phyloP scores from a whole-genome alignment of 2,888 invertebrate genomes.

The Lasiommata megera region DNA sequence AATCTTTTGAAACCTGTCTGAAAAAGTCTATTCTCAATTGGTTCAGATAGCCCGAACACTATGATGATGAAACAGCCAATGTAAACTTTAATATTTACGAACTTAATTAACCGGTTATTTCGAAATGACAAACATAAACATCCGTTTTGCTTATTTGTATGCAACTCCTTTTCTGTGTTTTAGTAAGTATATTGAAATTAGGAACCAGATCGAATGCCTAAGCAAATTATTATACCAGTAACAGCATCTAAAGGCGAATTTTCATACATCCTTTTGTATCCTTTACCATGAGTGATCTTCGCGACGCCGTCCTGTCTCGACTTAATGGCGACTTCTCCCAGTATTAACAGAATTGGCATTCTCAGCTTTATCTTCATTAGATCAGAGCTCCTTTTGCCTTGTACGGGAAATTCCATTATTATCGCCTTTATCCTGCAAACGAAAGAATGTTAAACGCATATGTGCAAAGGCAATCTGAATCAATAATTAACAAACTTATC shows the following conservation, averaged over 20 bases:
- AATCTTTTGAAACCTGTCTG: too few species aligned
- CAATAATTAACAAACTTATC: background rate
- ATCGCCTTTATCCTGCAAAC: slow-evolving; percentile 19
- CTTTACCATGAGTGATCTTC: slow-evolving; percentile 20
- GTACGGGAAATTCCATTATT: too few species aligned
- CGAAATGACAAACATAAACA: too few species aligned
- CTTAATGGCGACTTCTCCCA: slow-evolving; percentile 31
- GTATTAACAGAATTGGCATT: slow-evolving; percentile 16
- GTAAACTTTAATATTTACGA: background rate
- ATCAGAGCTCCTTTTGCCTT: slow-evolving; percentile 10
- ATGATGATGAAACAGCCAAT: too few species aligned
- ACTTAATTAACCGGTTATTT: too few species aligned
- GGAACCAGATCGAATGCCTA: too few species aligned
- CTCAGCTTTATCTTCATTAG: slow-evolving; percentile 1
- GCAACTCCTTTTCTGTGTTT: too few species aligned
- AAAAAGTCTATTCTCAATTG: too few species aligned
- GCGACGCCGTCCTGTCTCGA: slow-evolving; percentile 28
- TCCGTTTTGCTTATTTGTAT: too few species aligned
- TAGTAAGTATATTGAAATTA: too few species aligned
- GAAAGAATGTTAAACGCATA: slow-evolving; percentile 3
- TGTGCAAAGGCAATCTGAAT: background rate
- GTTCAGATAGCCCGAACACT: too few species aligned
- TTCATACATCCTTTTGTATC: slow-evolving; percentile 15
- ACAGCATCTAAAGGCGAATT: background rate
- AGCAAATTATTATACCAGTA: too few species aligned